Percentiles rank a stretch among this genome's conserved stretches.
Evolutionary conservation across 2,797 vertebrate species (phyloP).

Genomic region (Microctenopoma stevenorrisi): DNA sequence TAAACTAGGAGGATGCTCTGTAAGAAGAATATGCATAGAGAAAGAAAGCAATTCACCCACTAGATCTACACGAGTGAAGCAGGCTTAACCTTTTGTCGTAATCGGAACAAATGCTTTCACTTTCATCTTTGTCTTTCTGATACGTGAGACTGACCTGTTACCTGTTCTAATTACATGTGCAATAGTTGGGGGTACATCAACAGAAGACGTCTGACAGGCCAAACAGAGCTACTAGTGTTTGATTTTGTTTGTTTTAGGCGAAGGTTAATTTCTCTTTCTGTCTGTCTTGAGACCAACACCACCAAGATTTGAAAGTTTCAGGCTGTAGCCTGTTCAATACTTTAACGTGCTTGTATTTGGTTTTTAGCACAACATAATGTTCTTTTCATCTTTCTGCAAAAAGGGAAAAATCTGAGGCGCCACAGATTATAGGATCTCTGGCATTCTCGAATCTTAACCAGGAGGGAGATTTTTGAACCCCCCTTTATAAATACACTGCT

Average conservation of each 20-base stretch:
- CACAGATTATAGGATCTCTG: conserved; percentile 57
- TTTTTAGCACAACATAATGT: conserved; percentile 35
- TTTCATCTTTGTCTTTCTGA: not conserved
- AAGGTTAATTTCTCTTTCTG: conserved; percentile 7
- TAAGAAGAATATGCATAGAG: not conserved
- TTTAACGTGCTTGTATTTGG: conserved; percentile 24
- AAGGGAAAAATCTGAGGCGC: conserved; percentile 45
- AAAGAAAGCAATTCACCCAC: not conserved
- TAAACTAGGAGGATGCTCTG: not conserved
- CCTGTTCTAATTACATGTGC: conserved; percentile 31
- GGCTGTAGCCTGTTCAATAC: conserved; percentile 29
- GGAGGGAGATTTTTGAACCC: conserved; percentile 32
- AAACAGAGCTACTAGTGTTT: conserved; percentile 29
- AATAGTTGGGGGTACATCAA: conserved; percentile 16
- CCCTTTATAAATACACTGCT: conserved; percentile 25
- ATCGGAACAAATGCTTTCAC: not conserved
- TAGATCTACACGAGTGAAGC: too few relatives aligned
- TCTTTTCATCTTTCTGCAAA: conserved; percentile 42
- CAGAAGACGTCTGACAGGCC: conserved; percentile 12
- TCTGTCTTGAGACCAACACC: conserved; percentile 23
- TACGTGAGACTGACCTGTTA: conserved; percentile 12
- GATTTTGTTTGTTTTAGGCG: conserved; percentile 13
- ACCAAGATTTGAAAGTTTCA: conserved; percentile 19
- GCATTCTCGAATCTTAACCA: conserved; percentile 52
- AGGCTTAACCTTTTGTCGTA: not conserved